A percentile compares a stretch with the other conserved stretches of the same genome.
These are phyloP conservation scores for Gallinago stenura DNA, from an alignment of 2,797 vertebrate species.

Conservation along the genomic window DNA sequence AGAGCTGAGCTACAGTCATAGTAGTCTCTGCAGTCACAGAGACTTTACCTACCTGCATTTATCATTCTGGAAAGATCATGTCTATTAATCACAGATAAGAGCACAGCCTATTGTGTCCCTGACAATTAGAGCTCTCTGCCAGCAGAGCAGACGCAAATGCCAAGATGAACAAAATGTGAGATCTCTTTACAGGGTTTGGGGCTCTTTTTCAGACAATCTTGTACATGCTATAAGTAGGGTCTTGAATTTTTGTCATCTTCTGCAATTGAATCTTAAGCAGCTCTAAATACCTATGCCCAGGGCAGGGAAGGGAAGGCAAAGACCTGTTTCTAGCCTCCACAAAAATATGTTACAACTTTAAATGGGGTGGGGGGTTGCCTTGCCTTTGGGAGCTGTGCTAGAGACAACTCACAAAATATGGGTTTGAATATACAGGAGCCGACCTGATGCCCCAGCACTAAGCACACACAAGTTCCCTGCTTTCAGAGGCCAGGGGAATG, in stretches of 20 bases:
- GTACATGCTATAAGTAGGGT: not conserved
- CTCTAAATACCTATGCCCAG: not conserved
- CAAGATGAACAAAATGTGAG: not conserved
- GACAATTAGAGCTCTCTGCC: constrained; percentile 64
- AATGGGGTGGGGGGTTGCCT: not conserved
- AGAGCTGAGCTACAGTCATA: constrained; percentile 18
- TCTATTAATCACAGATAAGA: constrained; percentile 73
- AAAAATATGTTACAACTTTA: not conserved
- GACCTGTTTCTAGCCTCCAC: not conserved
- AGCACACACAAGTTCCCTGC: fast-evolving
- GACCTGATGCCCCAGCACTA: not conserved
- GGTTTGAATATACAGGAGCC: not conserved
- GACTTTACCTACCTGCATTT: constrained; percentile 69
- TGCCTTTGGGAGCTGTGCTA: not conserved
- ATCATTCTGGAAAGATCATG: constrained; percentile 72
- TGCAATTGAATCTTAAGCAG: not conserved
- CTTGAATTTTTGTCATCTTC: not conserved
- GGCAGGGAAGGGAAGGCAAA: not conserved
- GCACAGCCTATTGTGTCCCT: constrained; percentile 52
- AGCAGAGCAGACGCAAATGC: constrained; percentile 52
- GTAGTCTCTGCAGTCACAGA: constrained; percentile 54
- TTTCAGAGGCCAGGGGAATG: not conserved
- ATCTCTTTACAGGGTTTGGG: not conserved
- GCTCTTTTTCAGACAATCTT: not conserved
- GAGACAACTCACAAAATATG: not conserved